Percentiles rank a stretch among this genome's conserved stretches.
phyloP scores from a whole-genome alignment of 1,140 invertebrate genomes.

The Physella acuta region DNA sequence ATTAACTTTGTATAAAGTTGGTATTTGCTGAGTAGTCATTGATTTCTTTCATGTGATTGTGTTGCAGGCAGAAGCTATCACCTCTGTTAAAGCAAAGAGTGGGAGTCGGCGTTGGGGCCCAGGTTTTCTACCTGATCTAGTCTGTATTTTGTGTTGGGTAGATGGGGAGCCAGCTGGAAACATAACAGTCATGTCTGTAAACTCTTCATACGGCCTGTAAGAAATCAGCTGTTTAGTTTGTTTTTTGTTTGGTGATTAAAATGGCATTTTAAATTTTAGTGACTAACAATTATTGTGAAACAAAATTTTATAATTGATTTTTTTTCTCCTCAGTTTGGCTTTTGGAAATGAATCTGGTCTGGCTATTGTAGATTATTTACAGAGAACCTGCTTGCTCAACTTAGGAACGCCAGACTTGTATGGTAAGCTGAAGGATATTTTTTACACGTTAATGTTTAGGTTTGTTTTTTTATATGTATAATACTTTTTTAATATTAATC shows the following conservation, averaged over 20 bases:
- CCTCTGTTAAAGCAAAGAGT: conserved; percentile 68
- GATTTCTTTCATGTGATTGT: conserved; percentile 90
- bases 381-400: conserved; percentile 85
- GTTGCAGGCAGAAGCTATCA: conserved; percentile 29
- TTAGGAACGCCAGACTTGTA: conserved; percentile 75
- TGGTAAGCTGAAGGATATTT: conserved; percentile 68
- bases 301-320: too few species aligned
- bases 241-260: too few species aligned
- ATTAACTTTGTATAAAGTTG: background rate
- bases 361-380: conserved; percentile 90
- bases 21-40: background rate
- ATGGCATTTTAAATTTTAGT: too few species aligned
- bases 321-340: conserved; percentile 78
- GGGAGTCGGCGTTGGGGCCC: conserved; percentile 63
- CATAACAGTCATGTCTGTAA: conserved; percentile 86
- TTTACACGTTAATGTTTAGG: background rate
- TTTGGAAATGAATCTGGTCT: conserved; percentile 94
- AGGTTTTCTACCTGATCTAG: conserved; percentile 88
- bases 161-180: conserved; percentile 78
- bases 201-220: conserved; percentile 68
- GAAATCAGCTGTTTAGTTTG: too few species aligned
- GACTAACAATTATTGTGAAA: too few species aligned
- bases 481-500: background rate
- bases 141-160: conserved; percentile 83
- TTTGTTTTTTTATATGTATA: conserved; percentile 17